These are phyloP conservation scores for Heliconius aoede DNA, from an alignment of 2,888 invertebrate species.

Conservation along the genomic window DNA sequence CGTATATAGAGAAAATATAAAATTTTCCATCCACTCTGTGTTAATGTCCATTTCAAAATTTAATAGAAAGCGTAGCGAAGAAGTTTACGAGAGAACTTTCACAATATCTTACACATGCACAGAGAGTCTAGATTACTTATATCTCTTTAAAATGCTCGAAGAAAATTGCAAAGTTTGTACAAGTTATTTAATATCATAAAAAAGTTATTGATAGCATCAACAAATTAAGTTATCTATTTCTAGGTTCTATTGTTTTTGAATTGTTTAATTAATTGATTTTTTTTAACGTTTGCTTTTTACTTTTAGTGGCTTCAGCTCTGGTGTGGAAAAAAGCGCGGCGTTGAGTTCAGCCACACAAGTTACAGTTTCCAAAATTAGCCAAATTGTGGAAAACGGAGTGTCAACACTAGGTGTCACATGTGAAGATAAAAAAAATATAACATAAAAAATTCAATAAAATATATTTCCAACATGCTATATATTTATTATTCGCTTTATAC, in stretches of 20 bases:
- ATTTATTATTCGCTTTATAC: neutral
- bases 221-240: conserved; percentile 13
- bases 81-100: conserved; percentile 39
- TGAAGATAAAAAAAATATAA: too few relatives aligned
- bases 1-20: neutral
- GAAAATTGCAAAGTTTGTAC: conserved; percentile 36
- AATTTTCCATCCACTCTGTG: conserved; percentile 18
- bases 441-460: neutral
- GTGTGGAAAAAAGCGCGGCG: too few relatives aligned
- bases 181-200: conserved; percentile 32
- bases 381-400: too few relatives aligned
- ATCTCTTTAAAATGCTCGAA: conserved; percentile 37
- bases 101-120: conserved; percentile 42
- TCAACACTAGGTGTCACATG: too few relatives aligned
- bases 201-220: conserved; percentile 25
- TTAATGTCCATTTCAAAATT: conserved; percentile 39
- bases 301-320: too few relatives aligned
- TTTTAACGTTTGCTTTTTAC: neutral
- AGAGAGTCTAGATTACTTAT: conserved; percentile 36
- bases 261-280: neutral
- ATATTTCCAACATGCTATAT: neutral
- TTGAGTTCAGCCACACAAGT: too few relatives aligned
- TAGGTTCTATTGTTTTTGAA: neutral
- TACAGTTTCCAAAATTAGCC: too few relatives aligned
- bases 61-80: conserved; percentile 34